Conservation (phyloP, 2,797 vertebrate genomes). For the Gymnothorax reevesii region DNA sequence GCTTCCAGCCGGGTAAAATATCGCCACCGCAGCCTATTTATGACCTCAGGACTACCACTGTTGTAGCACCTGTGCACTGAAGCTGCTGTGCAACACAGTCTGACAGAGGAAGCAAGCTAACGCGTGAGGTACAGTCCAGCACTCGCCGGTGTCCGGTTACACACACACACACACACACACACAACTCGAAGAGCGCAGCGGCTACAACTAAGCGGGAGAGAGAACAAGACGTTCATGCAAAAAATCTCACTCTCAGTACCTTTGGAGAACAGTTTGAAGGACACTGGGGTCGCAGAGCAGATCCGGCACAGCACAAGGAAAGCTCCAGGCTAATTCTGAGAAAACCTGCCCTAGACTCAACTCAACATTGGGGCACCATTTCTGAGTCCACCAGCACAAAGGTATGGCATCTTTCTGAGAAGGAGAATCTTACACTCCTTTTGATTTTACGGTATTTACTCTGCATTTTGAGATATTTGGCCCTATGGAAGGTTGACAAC, state of each 20-base stretch:
- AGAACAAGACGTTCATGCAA: slow-evolving; percentile 39
- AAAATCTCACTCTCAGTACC: slow-evolving; percentile 56
- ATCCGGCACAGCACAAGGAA: slow-evolving; percentile 36
- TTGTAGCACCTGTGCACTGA: slow-evolving; percentile 2
- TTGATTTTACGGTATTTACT: neutral
- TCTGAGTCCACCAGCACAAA: slow-evolving; percentile 38
- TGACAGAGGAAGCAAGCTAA: slow-evolving; percentile 3
- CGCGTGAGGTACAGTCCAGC: slow-evolving; percentile 43
- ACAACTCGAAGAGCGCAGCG: slow-evolving; percentile 22
- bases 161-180: slow-evolving; percentile 41
- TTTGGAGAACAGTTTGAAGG: slow-evolving; percentile 65
- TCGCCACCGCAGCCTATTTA: slow-evolving; percentile 15
- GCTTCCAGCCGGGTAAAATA: neutral
- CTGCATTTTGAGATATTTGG: neutral
- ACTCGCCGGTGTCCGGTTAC: slow-evolving; percentile 69
- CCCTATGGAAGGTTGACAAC: neutral
- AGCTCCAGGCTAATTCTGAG: slow-evolving; percentile 40
- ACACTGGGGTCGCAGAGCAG: slow-evolving; percentile 51
- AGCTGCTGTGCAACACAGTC: neutral
- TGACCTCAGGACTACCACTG: slow-evolving; percentile 26
- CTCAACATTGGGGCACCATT: slow-evolving; percentile 25
- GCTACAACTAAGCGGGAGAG: slow-evolving; percentile 27
- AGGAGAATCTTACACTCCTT: neutral
- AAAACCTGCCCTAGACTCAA: slow-evolving; percentile 28
- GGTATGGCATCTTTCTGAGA: slow-evolving; percentile 47